A percentile compares a stretch with the other conserved stretches of the same genome.
Evolutionary conservation across 2,888 invertebrate genomes (phyloP).

Genomic region (Ephialtes manifestator): DNA sequence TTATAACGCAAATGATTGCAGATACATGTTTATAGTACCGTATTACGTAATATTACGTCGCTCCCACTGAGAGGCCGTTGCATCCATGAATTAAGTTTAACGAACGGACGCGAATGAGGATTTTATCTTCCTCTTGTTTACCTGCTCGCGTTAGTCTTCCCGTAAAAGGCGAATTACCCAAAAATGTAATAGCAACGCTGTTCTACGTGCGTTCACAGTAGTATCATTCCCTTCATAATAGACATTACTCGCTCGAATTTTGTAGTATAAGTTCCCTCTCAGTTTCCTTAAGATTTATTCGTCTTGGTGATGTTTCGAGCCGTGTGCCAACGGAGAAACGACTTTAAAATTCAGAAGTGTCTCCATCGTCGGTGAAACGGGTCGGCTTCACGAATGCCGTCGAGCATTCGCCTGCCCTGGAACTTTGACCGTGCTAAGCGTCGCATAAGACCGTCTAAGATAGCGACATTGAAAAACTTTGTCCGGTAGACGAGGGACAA

Average conservation of each 20-base stretch:
- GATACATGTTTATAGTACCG: background rate
- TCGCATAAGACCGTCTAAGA: conserved; percentile 61
- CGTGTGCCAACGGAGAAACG: conserved; percentile 46
- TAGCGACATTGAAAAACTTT: conserved; percentile 72
- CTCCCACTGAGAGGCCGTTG: conserved; percentile 6
- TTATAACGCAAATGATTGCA: conserved; percentile 24
- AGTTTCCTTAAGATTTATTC: conserved; percentile 61
- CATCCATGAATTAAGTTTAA: conserved; percentile 46
- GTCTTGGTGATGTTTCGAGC: conserved; percentile 64
- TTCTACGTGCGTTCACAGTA: conserved; percentile 23
- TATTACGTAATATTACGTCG: background rate
- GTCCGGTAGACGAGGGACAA: conserved; percentile 27
- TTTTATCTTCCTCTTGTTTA: conserved; percentile 58
- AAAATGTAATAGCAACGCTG: conserved; percentile 33
- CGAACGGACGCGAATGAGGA: conserved; percentile 59
- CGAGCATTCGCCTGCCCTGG: conserved; percentile 50
- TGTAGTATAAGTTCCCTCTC: conserved; percentile 26
- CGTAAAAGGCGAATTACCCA: conserved; percentile 56
- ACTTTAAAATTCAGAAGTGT: conserved; percentile 65
- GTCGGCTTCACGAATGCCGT: conserved; percentile 29
- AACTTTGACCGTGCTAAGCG: conserved; percentile 67
- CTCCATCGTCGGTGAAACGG: conserved; percentile 12
- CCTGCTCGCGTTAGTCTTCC: conserved; percentile 13
- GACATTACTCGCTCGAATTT: conserved; percentile 31
- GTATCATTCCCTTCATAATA: conserved; percentile 46